These are phyloP conservation scores for Bedellia somnulentella DNA, from an alignment of 2,888 invertebrate species.

Conservation along the genomic window DNA sequence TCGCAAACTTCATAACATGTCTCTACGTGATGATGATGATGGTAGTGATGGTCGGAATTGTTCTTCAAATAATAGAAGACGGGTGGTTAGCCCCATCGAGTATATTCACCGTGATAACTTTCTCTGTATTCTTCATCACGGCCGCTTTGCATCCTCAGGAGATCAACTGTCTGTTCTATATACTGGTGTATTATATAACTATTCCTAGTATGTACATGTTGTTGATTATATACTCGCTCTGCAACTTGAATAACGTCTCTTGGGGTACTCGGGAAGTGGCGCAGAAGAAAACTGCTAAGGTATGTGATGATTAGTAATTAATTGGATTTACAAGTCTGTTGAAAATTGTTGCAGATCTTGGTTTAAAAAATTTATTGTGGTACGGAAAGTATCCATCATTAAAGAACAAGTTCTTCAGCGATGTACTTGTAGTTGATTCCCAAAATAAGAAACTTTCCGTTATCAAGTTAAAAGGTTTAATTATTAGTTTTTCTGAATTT, in stretches of 20 bases:
- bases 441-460: too few species aligned
- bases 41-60: constrained; percentile 80
- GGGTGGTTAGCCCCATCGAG: constrained; percentile 82
- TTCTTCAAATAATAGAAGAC: constrained; percentile 76
- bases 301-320: constrained; percentile 14
- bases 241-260: constrained; percentile 89
- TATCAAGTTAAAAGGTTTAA: too few species aligned
- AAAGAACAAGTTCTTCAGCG: too few species aligned
- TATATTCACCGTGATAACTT: constrained; percentile 78
- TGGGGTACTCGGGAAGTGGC: constrained; percentile 92
- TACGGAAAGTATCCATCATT: too few species aligned
- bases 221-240: constrained; percentile 87
- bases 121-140: constrained; percentile 66
- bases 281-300: constrained; percentile 41
- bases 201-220: constrained; percentile 95
- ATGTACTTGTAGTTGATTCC: too few species aligned
- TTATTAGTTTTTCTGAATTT: too few species aligned
- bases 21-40: constrained; percentile 85
- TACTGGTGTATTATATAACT: constrained; percentile 79
- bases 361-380: too few species aligned
- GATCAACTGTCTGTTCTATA: constrained; percentile 71
- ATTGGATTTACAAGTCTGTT: background rate
- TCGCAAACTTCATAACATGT: constrained; percentile 76
- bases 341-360: background rate
- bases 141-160: constrained; percentile 79